Base-by-base conservation (phyloP, 2,888 invertebrate genomes). In the Dioctria rufipes region DNA sequence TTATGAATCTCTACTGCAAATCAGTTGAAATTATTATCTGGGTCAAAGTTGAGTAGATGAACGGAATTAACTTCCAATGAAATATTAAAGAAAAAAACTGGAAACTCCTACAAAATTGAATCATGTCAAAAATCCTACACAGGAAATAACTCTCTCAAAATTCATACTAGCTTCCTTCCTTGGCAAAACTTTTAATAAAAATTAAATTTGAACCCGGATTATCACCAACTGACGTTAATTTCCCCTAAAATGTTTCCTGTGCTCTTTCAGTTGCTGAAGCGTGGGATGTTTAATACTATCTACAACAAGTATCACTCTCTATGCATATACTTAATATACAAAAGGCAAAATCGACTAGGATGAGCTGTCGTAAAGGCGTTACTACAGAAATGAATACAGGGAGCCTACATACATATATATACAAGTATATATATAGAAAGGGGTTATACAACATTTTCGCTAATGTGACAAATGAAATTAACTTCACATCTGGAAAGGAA, bases 391-490 rank as follows among this genome's bases (percentile, higher is more conserved):
- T 67, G 37, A 8, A 67, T 2, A 25, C 9, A 67, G 46, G 49
- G 8, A 46, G 67, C 67, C 67, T 46, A 4, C 25, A 25, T 25
- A 25, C 25, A 2, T 25, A 25, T 25, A 2, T 25, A 25, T 25
- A 25, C 2, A 25, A 0, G 2, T 1, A 25, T 25, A 25, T 25
- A 25, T 25, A 25, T 25, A 25, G 0, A 25, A 58, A 11, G 71
- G 40, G 60, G 73, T 75, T 75, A 25, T 25, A 75, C 73, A 75
- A 40, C 73, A 60, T 43, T 75, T 51, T 75, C 46, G 73, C 25
- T 75, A 75, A 75, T 75, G 73, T 75, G 73, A 75, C 73, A 75
- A 75, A 75, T 75, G 73, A 75, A 75, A 75, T 75, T 75, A 75
- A 75, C 73, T 75, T 75, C 73, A 75, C 73, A 75, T 60, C 73